Base-by-base conservation (phyloP, 2,113 vertebrate genomes). In the Myrmecophaga tridactyla region DNA sequence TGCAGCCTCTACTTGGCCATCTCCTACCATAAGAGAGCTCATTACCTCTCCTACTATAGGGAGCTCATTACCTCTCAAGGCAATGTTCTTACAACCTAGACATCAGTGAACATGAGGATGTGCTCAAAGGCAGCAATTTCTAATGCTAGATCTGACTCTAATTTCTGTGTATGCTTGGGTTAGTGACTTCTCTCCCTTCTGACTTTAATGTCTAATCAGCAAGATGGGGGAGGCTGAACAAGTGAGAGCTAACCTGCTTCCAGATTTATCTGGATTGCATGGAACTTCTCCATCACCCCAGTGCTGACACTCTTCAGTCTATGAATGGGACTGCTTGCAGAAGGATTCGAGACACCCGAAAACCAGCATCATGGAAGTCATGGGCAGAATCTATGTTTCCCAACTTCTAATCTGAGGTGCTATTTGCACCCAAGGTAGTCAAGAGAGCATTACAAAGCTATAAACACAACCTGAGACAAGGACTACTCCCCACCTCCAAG, bases 401-500 rank as follows among this genome's bases (percentile, higher is more conserved):
- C 18, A 15, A 7, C 39, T 81, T 7, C 69, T 48, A 17, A 23
- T 31, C 43, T 82, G 13, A 8, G 3, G 1, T n/a, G 25, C 15
- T n/a, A 3, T 43, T n/a, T 62, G 29, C 4, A 70, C 9, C 67
- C 18, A 5, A 10, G 1, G 12, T 78, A 60, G 39, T 69, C 4
- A 4, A 41, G 56, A 41, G 7, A 70, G 21, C 4, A 31, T 31
- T 58, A 11, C 14, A 12, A 34, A 62, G 58, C 76, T 3, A 75
- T 1, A 15, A 39, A 73, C 36, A 10, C 65, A 46, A 27, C 18
- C 65, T 41, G 20, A 70, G 41, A 10, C 4, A 25, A 56, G 14
- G 53, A 2, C 0, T 0, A 0, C 1, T 18, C 9, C 3, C 48
- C 65, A 23, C 29, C 15, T 29, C 73, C 46, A 23, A n/a, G 36